These are phyloP conservation scores for Endotricha flammealis DNA, from an alignment of 2,888 invertebrate genomes.

Conservation along the genomic window DNA sequence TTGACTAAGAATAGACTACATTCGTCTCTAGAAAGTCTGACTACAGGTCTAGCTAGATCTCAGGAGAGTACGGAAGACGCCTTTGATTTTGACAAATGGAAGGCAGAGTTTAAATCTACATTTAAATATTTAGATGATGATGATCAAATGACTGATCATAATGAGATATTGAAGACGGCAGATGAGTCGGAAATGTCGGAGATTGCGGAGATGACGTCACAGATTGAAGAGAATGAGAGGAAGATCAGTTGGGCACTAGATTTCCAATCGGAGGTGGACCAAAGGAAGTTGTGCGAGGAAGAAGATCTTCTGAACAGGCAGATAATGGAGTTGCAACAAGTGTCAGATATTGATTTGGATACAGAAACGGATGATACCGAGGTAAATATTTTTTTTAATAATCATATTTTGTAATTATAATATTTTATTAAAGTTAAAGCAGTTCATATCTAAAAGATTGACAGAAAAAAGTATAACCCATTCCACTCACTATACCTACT, in stretches of 20 bases:
- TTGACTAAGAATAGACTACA: constrained; percentile 62
- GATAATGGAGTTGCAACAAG: constrained; percentile 84
- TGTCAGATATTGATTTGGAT: constrained; percentile 86
- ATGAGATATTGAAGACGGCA: constrained; percentile 58
- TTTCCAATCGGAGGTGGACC: constrained; percentile 84
- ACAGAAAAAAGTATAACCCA: too few relatives aligned
- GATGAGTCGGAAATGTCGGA: constrained; percentile 73
- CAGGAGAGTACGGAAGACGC: constrained; percentile 63
- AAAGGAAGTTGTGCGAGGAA: constrained; percentile 85
- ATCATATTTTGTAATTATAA: constrained; percentile 3
- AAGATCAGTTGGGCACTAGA: constrained; percentile 80
- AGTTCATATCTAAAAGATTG: too few relatives aligned
- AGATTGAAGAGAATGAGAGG: constrained; percentile 74
- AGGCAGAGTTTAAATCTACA: constrained; percentile 58
- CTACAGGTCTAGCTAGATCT: constrained; percentile 58
- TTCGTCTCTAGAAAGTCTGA: constrained; percentile 65
- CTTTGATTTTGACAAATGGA: constrained; percentile 71
- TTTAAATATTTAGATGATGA: constrained; percentile 67
- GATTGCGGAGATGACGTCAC: constrained; percentile 72
- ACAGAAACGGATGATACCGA: constrained; percentile 90
- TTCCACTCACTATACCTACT: too few relatives aligned
- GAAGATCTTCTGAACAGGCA: constrained; percentile 86
- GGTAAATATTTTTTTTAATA: constrained; percentile 33
- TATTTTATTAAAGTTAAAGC: not conserved
- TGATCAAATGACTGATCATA: constrained; percentile 58